Percentiles rank a stretch among this genome's conserved stretches.
Evolutionary conservation across 53 echinoderm and acorn worm genomes (phyloP).

Genomic region (Echinometra lucunter): DNA sequence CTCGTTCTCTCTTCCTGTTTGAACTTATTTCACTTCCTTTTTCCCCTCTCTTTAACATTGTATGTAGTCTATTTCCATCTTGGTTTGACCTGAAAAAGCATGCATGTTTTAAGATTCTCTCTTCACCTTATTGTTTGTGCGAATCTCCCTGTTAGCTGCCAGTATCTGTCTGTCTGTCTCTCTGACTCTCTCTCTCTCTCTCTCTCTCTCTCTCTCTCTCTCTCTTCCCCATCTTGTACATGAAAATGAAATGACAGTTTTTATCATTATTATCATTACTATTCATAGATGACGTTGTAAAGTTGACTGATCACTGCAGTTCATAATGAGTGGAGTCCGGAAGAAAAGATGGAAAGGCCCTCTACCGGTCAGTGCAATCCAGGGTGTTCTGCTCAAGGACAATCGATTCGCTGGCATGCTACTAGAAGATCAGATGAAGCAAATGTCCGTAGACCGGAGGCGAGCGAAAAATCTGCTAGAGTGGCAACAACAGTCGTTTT

Average conservation of each 20-base stretch:
- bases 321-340: conserved; percentile 55
- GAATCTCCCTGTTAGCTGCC: too few species aligned
- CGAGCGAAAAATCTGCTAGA: conserved; percentile 80
- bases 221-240: too few species aligned
- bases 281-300: not conserved
- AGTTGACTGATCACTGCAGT: not conserved
- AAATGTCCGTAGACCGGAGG: conserved; percentile 72
- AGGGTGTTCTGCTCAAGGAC: conserved; percentile 81
- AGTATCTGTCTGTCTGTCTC: too few species aligned
- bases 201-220: too few species aligned
- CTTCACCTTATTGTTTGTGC: not conserved
- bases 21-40: not conserved
- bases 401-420: conserved; percentile 81
- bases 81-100: too few species aligned
- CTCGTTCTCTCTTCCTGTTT: not conserved
- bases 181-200: too few species aligned
- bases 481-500: conserved; percentile 91
- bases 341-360: conserved; percentile 79
- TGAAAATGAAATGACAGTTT: too few species aligned
- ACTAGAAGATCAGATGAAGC: conserved; percentile 70
- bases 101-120: too few species aligned
- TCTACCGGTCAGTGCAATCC: conserved; percentile 83
- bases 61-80: too few species aligned
- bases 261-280: not conserved
- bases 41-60: not conserved